These are phyloP conservation scores for Otolemur crassicaudatus DNA, from an alignment of 2,797 vertebrate genomes.

Conservation along the genomic window DNA sequence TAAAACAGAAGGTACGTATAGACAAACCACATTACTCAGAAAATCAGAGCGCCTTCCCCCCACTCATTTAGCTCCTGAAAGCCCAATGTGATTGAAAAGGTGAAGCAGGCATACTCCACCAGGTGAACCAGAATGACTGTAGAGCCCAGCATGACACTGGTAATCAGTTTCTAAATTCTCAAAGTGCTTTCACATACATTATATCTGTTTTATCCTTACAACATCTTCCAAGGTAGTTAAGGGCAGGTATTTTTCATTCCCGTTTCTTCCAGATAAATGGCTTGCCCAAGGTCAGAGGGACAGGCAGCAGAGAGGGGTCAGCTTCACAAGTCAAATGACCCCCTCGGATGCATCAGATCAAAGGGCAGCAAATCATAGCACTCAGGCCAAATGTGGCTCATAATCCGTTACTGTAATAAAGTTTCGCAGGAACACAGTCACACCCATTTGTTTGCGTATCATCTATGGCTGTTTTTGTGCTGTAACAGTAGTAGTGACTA, in stretches of 20 bases:
- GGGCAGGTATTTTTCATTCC: background rate
- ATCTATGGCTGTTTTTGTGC: background rate
- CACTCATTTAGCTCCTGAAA: background rate
- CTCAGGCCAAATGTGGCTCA: background rate
- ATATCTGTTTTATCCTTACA: background rate
- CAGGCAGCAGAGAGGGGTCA: background rate
- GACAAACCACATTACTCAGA: constrained; percentile 60
- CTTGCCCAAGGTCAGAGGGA: background rate
- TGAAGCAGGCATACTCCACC: background rate
- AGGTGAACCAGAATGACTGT: background rate
- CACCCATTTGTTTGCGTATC: rapidly evolving
- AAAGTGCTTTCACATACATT: background rate
- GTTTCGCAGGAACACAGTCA: background rate
- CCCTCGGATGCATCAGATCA: background rate
- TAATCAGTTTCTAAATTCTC: background rate
- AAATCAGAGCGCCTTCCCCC: background rate
- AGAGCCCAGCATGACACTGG: background rate
- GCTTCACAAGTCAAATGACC: background rate
- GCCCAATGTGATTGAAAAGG: constrained; percentile 11
- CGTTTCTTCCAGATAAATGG: background rate
- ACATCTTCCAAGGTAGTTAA: background rate
- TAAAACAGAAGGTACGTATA: background rate
- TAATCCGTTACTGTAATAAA: background rate
- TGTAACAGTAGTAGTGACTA: background rate
- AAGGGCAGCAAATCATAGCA: background rate